These are phyloP conservation scores for Bicyclus anynana DNA, from an alignment of 1,140 invertebrate species.

Conservation along the genomic window DNA sequence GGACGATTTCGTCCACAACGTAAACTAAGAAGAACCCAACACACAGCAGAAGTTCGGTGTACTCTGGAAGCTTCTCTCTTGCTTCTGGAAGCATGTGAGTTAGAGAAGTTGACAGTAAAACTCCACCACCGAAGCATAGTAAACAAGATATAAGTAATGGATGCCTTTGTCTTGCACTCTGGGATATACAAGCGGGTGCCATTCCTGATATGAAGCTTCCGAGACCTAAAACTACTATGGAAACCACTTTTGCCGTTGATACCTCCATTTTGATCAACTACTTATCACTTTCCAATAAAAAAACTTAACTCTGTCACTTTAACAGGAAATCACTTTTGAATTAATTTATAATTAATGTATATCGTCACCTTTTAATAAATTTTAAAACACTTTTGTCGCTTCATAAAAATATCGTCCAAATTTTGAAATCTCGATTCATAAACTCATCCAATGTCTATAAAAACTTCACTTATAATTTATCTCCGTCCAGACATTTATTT, in stretches of 20 bases:
- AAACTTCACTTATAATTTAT: constrained; percentile 1
- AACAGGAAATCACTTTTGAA: neutral
- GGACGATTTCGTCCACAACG: constrained; percentile 86
- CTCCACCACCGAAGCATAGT: constrained; percentile 90
- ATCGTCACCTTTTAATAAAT: no score
- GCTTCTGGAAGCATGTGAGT: constrained; percentile 92
- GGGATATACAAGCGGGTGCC: constrained; percentile 80
- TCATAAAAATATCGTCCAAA: no score
- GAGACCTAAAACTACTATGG: constrained; percentile 83
- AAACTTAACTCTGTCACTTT: neutral
- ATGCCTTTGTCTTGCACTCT: constrained; percentile 73
- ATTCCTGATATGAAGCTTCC: constrained; percentile 84
- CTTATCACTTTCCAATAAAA: neutral
- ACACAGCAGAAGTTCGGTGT: constrained; percentile 85
- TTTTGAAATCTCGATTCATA: no score
- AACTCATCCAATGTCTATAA: no score
- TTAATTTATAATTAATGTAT: neutral
- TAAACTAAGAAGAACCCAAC: constrained; percentile 89
- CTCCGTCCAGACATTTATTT: neutral
- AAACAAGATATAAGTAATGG: constrained; percentile 81
- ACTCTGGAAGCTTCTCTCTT: constrained; percentile 73
- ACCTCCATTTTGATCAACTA: constrained; percentile 58
- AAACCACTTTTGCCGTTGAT: constrained; percentile 81
- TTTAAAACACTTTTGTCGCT: no score
- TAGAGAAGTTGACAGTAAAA: constrained; percentile 88